Base-by-base conservation (phyloP, 2,797 vertebrate species). In the Clarias pachynema region DNA sequence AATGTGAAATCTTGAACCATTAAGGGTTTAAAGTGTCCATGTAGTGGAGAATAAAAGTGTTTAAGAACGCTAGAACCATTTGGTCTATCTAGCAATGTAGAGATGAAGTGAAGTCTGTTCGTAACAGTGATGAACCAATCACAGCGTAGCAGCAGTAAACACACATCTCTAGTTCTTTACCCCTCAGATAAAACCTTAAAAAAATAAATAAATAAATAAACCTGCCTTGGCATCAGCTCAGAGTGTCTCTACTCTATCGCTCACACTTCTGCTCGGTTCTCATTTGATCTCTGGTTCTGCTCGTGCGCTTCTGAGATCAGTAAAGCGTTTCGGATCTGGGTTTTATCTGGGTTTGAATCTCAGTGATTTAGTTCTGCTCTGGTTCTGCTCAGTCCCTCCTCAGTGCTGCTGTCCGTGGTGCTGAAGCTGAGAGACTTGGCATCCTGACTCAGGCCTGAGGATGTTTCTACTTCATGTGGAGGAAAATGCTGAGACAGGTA, bases 401-500 rank as follows among this genome's bases (percentile, higher is more conserved):
- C 49, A 12, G 4, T 34, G 1, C 9, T 1, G 29, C 78, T 72
- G 84, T 73, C 84, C 57, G 12, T 56, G 77, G 66, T 85, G 77
- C 84, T 80, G 77, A 56, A 81, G 10, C 63, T 53, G 22, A 8
- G 31, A 59, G 44, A 22, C 49, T 59, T 59, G 49, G 56, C 29
- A 10, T 57, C 49, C 49, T 31, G 44, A 57, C 65, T 70, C 29
- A 14, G 80, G 66, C 66, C 68, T 59, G 74, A 59, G 56, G 29
- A 59, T 16, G 22, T 14, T 34, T 77, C 53, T 53, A 24, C 56
- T 57, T 7, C 34, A 29, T 72, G 60, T 26, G 65, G 15, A 82
- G 66, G 53, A 72, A 72, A 44, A 57, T 79, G 59, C 59, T 60
- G 53, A 82, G 81, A 40, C 66, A 26, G 53, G 53, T 37, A 37